phyloP scores from a whole-genome alignment of 2,113 vertebrate genomes.

The Aegithalos caudatus region DNA sequence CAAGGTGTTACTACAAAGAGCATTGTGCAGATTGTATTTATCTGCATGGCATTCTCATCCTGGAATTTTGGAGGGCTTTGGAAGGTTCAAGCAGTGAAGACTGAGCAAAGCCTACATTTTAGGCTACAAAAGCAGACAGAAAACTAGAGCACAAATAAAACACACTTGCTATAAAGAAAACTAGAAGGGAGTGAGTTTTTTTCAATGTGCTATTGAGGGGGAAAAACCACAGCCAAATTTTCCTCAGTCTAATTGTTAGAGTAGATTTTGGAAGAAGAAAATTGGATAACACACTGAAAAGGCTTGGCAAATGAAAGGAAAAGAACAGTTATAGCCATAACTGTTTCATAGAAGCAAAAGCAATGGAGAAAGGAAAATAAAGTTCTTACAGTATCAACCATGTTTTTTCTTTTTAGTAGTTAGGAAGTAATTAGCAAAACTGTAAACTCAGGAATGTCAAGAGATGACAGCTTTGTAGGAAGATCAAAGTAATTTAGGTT shows the following conservation, averaged over 20 bases:
- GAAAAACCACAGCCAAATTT: background rate
- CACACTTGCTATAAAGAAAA: background rate
- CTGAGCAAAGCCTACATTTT: background rate
- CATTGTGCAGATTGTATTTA: background rate
- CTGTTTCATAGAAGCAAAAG: background rate
- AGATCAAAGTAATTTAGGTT: background rate
- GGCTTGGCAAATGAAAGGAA: background rate
- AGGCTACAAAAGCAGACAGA: background rate
- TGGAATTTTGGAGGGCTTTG: background rate
- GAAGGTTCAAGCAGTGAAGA: background rate
- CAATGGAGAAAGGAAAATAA: background rate
- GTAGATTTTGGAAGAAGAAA: background rate
- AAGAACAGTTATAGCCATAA: background rate
- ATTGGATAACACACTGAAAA: background rate
- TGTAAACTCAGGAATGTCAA: background rate
- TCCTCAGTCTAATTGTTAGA: background rate
- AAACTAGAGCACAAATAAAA: background rate
- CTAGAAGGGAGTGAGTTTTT: background rate
- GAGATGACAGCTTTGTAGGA: background rate
- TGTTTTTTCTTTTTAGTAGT: background rate
- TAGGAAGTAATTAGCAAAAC: background rate
- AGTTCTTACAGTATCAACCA: background rate
- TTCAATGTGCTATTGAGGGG: background rate
- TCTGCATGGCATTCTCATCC: background rate
- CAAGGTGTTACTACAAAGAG: background rate